Evolutionary conservation across 53 echinoderm and acorn worm species (phyloP), one percentile per base, ranked within the genome.

Genomic region (Astropecten irregularis): DNA sequence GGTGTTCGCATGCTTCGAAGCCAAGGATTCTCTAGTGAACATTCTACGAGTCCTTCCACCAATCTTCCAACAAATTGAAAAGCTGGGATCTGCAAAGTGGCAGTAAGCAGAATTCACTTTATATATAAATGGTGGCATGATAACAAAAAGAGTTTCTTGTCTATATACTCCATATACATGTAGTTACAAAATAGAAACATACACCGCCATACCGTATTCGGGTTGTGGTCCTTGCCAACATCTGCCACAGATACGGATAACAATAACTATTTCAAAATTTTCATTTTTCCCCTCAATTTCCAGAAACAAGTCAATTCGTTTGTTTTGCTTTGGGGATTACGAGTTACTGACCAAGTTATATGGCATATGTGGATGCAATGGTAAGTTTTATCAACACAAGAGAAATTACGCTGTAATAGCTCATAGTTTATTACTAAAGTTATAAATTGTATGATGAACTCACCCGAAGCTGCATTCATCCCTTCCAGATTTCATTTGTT

Each of bases 301-400:
- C 32, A 84, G 84, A 42, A 67, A 39, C 84, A 84, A 69, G 37
- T 25, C 39, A 13, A 10, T 84, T 13, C 40, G 32, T 9, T 16
- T 70, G 52, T 40, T 68, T 37, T 16, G 54, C 27, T 84, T 84
- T 56, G 84, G 84, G 4, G 72, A 84, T 35, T 84, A 84, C 61
- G 84, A 84, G 71, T 48, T 71, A 1, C 37, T 84, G 35, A 59
- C 70, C 10, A 84, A 84, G 61, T 59, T 71, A 44, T 84, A 84
- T 71, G 84, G 84, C n/a, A 40, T 84, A 11, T 71, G 59, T 40
- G 68, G 84, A 68, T 84, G 84, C 71, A 71, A 84, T 54, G 73
- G 73, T 73, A 54, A 53, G n/a, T 42, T 19, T 1, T 40, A 5
- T 13, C 1, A 67, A 39, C 21, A 14, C 15, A 14, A n/a, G n/a